A percentile compares a stretch with the other conserved stretches of the same genome.
These are phyloP conservation scores for Lepus europaeus DNA, from an alignment of 2,113 vertebrate species.

Conservation along the genomic window DNA sequence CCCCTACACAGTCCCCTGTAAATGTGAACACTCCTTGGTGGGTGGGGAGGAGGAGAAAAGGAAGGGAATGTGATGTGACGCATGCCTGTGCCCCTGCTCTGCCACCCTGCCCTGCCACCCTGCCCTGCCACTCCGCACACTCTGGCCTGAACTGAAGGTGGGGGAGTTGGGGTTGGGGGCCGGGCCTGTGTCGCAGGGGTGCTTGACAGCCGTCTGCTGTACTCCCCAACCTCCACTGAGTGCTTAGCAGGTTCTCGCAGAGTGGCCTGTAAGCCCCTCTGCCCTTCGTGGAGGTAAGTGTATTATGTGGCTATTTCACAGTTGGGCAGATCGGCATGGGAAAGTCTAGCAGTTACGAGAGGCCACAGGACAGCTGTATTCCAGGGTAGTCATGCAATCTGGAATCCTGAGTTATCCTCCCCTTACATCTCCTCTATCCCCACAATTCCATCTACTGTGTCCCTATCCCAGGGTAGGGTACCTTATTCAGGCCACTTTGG, in stretches of 20 bases:
- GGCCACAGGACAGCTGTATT: constrained; percentile 7
- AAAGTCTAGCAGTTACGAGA: not conserved
- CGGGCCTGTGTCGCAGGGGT: constrained; percentile 1
- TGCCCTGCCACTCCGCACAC: constrained; percentile 55
- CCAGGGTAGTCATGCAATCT: not conserved
- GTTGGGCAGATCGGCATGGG: constrained; percentile 22
- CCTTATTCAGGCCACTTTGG: constrained; percentile 7
- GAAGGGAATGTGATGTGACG: constrained; percentile 75
- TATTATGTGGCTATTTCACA: constrained; percentile 64
- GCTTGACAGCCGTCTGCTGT: constrained; percentile 70
- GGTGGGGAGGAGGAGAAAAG: constrained; percentile 77
- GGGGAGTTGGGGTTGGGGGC: not conserved
- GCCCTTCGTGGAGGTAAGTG: constrained; percentile 81
- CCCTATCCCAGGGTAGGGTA: not conserved
- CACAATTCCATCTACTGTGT: not conserved
- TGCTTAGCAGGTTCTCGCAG: constrained; percentile 64
- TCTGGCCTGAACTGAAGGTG: constrained; percentile 74
- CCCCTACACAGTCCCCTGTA: not conserved
- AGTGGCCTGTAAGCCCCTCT: constrained; percentile 63
- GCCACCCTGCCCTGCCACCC: constrained; percentile 33
- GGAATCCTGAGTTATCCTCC: constrained; percentile 26
- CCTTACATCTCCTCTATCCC: not conserved
- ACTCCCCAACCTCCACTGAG: constrained; percentile 50
- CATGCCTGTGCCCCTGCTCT: constrained; percentile 82
- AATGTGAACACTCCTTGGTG: constrained; percentile 67